Percentiles rank a stretch among this genome's conserved stretches.
Evolutionary conservation across 2,888 invertebrate genomes (phyloP).

Genomic region (Melieria picta): DNA sequence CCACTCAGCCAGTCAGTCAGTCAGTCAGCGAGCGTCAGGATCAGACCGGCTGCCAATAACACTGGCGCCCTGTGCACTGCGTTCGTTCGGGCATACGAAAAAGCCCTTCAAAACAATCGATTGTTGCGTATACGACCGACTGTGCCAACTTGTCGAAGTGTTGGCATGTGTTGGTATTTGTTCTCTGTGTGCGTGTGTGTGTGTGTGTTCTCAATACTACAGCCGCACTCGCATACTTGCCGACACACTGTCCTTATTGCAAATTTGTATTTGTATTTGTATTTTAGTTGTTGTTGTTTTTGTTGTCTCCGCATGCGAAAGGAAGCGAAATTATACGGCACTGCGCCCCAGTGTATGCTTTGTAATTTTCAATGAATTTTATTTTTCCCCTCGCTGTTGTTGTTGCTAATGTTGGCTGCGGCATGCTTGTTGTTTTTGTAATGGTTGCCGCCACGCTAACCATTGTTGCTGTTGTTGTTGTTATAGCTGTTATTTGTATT

Average conservation of each 20-base stretch:
- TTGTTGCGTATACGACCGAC: slow-evolving; percentile 4
- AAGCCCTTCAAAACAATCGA: slow-evolving; percentile 7
- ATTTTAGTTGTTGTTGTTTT: neutral
- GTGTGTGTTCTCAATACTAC: neutral
- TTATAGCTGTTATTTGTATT: neutral
- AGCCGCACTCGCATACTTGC: slow-evolving; percentile 14
- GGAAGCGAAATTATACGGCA: neutral
- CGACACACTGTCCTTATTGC: neutral
- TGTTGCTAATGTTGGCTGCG: neutral
- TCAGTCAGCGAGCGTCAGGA: no score
- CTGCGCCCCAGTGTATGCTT: neutral
- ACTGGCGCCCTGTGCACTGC: no score
- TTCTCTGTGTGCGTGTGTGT: neutral
- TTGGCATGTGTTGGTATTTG: no score
- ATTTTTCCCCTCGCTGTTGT: slow-evolving; percentile 15
- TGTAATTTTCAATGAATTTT: slow-evolving; percentile 30
- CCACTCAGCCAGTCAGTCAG: no score
- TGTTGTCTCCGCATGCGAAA: neutral
- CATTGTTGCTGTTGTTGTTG: neutral
- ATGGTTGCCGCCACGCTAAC: neutral
- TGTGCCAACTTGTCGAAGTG: neutral
- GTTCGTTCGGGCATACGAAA: neutral
- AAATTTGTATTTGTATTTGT: neutral
- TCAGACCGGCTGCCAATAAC: no score
- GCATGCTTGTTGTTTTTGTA: neutral